Evolutionary conservation across 2,797 vertebrate species (phyloP), one percentile per base, ranked within the genome.

Genomic region (Alouatta caraya): DNA sequence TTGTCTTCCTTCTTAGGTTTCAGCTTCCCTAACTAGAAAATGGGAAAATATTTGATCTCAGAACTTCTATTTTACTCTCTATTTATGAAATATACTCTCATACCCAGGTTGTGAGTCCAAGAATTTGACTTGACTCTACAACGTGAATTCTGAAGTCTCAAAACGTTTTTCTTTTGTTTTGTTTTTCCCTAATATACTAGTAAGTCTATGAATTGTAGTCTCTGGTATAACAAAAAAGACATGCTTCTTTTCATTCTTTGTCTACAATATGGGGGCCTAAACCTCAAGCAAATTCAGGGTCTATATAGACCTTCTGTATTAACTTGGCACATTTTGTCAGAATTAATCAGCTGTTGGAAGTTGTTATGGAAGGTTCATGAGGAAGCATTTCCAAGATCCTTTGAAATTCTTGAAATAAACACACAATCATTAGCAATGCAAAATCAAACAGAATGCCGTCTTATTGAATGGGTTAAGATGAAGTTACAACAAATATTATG

Each of bases 341-440:
- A 88, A 75, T 39, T 33, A 72, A 22, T 52, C 13, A 94, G 12
- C 14, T 70, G 2, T 64, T 82, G 57, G 61, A 93, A 89, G 4
- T 44, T 87, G 57, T 50, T 14, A 17, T 50, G 1, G 75, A 87
- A 90, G 3, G 22, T 67, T 94, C 48, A 52, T 22, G 14, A 80
- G 42, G 33, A 90, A 61, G 15, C 4, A 14, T 93, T 83, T 55
- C 21, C 39, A 39, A 76, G 3, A 78, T 64, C n/a, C 26, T 84
- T 89, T 94, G 24, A 82, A 92, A 97, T 59, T 89, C 83, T 81
- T 92, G 72, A 93, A 88, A 33, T 64, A 90, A 88, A 61, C 4
- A 55, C 4, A 57, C 1, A 22, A 82, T 83, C 14, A 1, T 89
- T 72, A 30, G 15, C 55, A 84, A 85, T 19, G 37, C 55, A 88